phyloP scores from a whole-genome alignment of 1,140 invertebrate species.

The Meloidogyne chitwoodi region DNA sequence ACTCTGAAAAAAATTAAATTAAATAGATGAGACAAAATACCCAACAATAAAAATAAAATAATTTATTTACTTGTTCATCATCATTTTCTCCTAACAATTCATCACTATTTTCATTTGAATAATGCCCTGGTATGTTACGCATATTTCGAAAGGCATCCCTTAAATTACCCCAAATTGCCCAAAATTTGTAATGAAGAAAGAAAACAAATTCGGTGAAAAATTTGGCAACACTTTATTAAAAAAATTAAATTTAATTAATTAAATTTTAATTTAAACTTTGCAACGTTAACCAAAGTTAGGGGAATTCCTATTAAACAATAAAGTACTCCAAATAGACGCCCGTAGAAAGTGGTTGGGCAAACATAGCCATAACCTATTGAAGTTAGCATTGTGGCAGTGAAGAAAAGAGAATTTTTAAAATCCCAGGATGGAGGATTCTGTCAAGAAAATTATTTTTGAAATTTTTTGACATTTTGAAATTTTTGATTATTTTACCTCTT shows the following conservation, averaged over 20 bases:
- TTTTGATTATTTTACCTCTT: conserved; percentile 36
- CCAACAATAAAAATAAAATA: background rate
- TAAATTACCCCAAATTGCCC: conserved; percentile 50
- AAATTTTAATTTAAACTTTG: conserved; percentile 30
- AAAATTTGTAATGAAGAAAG: conserved; percentile 39
- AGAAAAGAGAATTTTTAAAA: conserved; percentile 55
- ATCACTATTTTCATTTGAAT: conserved; percentile 3
- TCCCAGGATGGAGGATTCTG: conserved; percentile 48
- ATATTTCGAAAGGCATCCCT: conserved; percentile 36
- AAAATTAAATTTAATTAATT: background rate
- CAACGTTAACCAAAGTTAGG: conserved; percentile 56
- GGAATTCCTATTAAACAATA: conserved; percentile 60
- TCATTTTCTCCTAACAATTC: conserved; percentile 53
- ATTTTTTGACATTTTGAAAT: background rate
- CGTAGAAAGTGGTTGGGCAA: conserved; percentile 51
- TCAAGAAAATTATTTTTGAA: background rate
- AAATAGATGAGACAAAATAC: background rate
- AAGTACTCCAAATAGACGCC: conserved; percentile 53
- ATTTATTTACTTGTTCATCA: conserved; percentile 49
- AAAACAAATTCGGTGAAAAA: conserved; percentile 47
- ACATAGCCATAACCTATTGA: conserved; percentile 59
- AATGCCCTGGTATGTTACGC: background rate
- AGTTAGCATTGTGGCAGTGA: conserved; percentile 58
- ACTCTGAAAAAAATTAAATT: conserved; percentile 40
- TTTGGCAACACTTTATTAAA: conserved; percentile 44